These are phyloP conservation scores for Sebastes taczanowskii DNA, from an alignment of 2,797 vertebrate species.

Conservation along the genomic window DNA sequence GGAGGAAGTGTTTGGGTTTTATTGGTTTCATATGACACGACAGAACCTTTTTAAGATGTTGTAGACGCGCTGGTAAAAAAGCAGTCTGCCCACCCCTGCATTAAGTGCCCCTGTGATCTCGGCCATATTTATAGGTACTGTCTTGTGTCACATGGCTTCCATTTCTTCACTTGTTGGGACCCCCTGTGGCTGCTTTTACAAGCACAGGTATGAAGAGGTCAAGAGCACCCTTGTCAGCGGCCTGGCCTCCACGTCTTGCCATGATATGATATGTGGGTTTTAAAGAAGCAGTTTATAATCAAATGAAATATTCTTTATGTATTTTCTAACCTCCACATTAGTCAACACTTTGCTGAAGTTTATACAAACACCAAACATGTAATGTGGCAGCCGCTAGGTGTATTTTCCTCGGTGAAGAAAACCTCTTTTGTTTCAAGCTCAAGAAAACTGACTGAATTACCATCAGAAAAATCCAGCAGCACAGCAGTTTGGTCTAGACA, in stretches of 20 bases:
- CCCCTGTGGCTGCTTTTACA: conserved; percentile 84
- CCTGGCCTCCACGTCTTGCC: conserved; percentile 24
- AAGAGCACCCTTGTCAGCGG: conserved; percentile 67
- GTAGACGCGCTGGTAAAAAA: conserved; percentile 85
- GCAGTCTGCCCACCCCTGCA: conserved; percentile 79
- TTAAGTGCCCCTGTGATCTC: conserved; percentile 86
- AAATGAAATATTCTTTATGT: not conserved
- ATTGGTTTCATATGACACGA: conserved; percentile 87
- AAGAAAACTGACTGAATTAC: not conserved
- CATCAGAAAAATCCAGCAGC: not conserved
- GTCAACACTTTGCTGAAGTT: not conserved
- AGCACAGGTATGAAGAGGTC: conserved; percentile 82
- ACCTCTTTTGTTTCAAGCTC: not conserved
- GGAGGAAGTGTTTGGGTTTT: conserved; percentile 84
- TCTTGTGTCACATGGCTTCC: conserved; percentile 87
- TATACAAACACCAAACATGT: not conserved
- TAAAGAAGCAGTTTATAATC: not conserved
- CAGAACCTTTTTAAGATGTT: conserved; percentile 85
- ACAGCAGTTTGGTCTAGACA: not conserved
- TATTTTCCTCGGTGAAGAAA: not conserved
- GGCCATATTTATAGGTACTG: conserved; percentile 86
- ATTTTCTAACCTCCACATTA: not conserved
- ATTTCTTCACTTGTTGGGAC: conserved; percentile 84
- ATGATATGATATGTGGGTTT: not conserved
- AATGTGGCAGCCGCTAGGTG: not conserved